phyloP scores from a whole-genome alignment of 2,797 vertebrate genomes.

The Mus minutoides region DNA sequence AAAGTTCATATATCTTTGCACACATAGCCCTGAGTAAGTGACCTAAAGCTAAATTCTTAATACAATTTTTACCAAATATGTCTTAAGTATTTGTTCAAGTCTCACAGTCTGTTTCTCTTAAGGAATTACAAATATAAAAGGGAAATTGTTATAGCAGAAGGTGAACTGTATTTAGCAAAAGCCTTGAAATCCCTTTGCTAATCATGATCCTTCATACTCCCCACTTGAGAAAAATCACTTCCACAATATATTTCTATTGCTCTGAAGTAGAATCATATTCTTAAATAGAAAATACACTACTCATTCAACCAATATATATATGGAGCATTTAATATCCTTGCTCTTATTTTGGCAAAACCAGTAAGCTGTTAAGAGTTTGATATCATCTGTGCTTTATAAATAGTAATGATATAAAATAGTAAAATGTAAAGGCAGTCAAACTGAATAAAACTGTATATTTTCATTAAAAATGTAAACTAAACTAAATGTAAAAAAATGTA shows the following conservation, averaged over 20 bases:
- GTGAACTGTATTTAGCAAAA: not conserved
- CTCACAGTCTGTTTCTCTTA: constrained; percentile 35
- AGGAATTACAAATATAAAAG: constrained; percentile 45
- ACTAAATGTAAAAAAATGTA: not conserved
- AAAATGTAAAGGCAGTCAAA: constrained; percentile 2
- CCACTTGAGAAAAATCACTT: not conserved
- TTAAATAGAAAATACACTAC: not conserved
- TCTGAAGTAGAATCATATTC: not conserved
- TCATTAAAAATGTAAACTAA: constrained; percentile 42
- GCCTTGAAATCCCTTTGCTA: not conserved
- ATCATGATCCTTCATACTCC: not conserved
- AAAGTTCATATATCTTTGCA: not conserved
- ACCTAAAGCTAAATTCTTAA: constrained; percentile 1
- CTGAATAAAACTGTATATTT: constrained; percentile 5
- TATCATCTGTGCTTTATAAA: constrained; percentile 25
- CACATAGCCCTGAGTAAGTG: not conserved
- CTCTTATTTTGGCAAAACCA: constrained; percentile 55
- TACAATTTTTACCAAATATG: constrained; percentile 26
- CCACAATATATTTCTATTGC: not conserved
- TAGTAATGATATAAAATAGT: constrained; percentile 5
- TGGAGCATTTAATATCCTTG: not conserved
- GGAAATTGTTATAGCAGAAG: constrained; percentile 25
- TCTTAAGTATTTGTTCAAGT: constrained; percentile 52
- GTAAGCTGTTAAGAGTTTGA: constrained; percentile 31
- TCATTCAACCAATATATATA: not conserved